Evolutionary conservation across 2,888 invertebrate species (phyloP).

Genomic region (Erebia ligea): DNA sequence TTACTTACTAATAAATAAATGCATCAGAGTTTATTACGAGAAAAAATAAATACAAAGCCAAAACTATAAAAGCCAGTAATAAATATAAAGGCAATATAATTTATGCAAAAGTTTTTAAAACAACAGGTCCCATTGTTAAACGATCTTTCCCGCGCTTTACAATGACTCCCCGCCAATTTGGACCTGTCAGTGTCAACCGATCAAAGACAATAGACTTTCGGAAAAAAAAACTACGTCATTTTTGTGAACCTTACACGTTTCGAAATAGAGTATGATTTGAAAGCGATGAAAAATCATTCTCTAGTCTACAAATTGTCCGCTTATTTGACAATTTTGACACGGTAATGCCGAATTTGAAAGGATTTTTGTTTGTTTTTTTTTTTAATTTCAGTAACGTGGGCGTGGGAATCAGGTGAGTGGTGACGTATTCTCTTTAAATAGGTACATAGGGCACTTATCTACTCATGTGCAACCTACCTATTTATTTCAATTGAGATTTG

Average conservation of each 20-base stretch:
- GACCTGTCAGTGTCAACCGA: constrained; percentile 42
- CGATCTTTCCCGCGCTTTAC: constrained; percentile 38
- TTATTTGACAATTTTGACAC: constrained; percentile 31
- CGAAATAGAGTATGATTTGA: background rate
- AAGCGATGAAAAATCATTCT: constrained; percentile 4
- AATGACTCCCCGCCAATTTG: constrained; percentile 42
- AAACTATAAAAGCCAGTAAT: background rate
- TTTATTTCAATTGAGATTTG: no score
- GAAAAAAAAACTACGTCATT: constrained; percentile 11
- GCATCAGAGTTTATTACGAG: no score
- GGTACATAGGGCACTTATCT: no score
- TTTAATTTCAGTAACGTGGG: background rate
- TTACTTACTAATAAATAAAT: background rate
- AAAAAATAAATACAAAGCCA: background rate
- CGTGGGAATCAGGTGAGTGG: constrained; percentile 14
- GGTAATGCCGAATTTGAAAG: constrained; percentile 16
- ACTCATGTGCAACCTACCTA: no score
- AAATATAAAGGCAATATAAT: constrained; percentile 13
- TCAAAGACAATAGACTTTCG: constrained; percentile 34
- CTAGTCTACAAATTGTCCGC: constrained; percentile 2
- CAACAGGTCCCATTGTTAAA: constrained; percentile 33
- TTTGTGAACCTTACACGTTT: background rate
- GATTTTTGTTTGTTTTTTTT: constrained; percentile 14
- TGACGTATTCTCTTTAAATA: no score
- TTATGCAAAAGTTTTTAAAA: constrained; percentile 32